phyloP scores from a whole-genome alignment of 2,113 vertebrate species.

The Rhinopomastus cyanomelas region DNA sequence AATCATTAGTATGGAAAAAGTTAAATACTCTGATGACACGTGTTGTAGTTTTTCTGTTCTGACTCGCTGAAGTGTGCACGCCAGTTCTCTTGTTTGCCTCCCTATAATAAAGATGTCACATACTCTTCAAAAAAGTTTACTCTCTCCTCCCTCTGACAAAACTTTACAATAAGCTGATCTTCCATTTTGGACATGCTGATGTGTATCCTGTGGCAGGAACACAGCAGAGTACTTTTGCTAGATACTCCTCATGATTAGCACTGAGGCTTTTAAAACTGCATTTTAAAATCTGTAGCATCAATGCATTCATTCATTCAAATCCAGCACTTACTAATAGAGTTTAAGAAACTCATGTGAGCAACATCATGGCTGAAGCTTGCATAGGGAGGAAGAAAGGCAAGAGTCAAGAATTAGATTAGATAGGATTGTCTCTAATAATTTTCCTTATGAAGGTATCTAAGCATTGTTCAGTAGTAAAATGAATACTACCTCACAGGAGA shows the following conservation, averaged over 20 bases:
- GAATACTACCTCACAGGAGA: background rate
- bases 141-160: background rate
- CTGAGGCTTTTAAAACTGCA: background rate
- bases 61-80: background rate
- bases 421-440: background rate
- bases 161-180: background rate
- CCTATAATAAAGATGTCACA: background rate
- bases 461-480: background rate
- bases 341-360: background rate
- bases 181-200: background rate
- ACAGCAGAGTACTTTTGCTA: background rate
- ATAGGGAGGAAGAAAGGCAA: background rate
- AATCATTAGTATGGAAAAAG: background rate
- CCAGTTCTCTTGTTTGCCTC: background rate
- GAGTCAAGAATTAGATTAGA: background rate
- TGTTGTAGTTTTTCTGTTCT: background rate
- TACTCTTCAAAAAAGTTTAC: background rate
- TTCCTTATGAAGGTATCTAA: background rate
- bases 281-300: background rate
- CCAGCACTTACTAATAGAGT: background rate
- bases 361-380: background rate
- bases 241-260: background rate
- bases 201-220: background rate
- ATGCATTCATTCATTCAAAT: background rate
- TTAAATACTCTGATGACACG: background rate